Conservation (phyloP, 2,113 vertebrate species). For the Anoura caudifer region DNA sequence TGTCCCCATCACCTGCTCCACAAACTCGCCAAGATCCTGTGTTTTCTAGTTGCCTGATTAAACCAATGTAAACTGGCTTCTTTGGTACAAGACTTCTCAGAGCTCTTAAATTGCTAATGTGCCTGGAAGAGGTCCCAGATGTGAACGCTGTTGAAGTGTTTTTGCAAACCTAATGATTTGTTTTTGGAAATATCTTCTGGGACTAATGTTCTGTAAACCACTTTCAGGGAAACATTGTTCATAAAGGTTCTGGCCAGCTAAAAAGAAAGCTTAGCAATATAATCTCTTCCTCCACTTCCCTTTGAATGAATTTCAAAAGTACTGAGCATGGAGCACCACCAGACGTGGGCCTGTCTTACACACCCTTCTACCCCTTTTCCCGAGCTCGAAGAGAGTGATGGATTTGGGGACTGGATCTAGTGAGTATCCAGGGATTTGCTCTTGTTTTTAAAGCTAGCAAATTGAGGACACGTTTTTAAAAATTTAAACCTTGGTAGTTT, state of each 20-base stretch:
- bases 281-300: neutral
- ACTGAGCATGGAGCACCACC: too few relatives aligned
- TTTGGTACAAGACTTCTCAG: neutral
- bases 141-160: neutral
- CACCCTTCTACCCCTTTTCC: neutral
- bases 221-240: neutral
- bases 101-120: neutral
- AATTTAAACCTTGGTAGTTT: neutral
- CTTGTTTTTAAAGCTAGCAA: neutral
- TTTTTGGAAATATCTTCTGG: neutral
- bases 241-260: neutral
- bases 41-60: neutral
- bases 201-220: neutral
- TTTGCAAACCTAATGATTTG: neutral
- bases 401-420: neutral
- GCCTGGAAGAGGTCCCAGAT: neutral
- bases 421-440: neutral
- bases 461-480: neutral
- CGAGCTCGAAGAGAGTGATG: neutral
- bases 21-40: neutral
- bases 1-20: neutral
- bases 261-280: neutral
- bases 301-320: neutral
- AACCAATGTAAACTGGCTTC: neutral
- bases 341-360: fast-evolving